Conservation (phyloP, 2,113 vertebrate species). For the Ibidorhyncha struthersii region DNA sequence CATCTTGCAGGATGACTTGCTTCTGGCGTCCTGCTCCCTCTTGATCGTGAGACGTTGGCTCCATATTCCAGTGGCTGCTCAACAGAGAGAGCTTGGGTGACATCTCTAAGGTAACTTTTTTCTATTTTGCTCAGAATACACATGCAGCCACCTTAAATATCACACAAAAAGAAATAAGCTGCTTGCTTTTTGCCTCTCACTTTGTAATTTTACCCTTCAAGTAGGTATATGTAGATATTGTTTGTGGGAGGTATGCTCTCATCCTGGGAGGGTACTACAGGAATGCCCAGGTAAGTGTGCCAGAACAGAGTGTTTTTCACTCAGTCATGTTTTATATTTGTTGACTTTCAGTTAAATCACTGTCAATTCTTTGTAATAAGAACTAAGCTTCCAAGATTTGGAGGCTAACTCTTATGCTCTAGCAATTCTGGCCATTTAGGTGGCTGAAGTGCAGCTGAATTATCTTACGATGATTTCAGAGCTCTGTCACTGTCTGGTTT, state of each 20-base stretch:
- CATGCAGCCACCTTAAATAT: not conserved
- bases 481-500: not conserved
- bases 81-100: constrained; percentile 29
- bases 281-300: not conserved
- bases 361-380: not conserved
- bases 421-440: not conserved
- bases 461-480: not conserved
- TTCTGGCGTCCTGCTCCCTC: constrained; percentile 11
- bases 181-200: not conserved
- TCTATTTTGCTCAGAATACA: not conserved
- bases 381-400: not conserved
- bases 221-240: not conserved
- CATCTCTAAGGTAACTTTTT: constrained; percentile 8
- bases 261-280: not conserved
- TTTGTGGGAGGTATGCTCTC: not conserved
- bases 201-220: not conserved
- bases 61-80: not conserved
- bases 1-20: constrained; percentile 28
- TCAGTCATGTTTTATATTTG: not conserved
- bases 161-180: not conserved
- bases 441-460: not conserved
- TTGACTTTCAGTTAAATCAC: not conserved
- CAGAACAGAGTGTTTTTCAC: not conserved
- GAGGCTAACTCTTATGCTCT: not conserved
- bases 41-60: constrained; percentile 21